These are phyloP conservation scores for Euphonia xanthogaster DNA, from an alignment of 2,797 vertebrate species.

Conservation along the genomic window DNA sequence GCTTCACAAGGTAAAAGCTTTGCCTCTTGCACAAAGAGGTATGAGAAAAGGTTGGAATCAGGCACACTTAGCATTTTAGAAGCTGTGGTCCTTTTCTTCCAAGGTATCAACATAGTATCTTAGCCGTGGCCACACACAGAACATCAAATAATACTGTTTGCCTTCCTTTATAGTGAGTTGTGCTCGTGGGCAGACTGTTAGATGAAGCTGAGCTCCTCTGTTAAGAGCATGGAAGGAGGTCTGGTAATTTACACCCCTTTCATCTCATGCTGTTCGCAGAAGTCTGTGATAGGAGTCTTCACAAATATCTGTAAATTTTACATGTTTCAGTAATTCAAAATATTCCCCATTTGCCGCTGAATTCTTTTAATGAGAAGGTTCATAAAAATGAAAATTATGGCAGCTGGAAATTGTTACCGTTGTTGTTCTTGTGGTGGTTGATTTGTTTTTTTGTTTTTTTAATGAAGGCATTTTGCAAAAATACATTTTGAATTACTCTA, in stretches of 20 bases:
- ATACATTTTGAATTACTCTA: slow-evolving; percentile 1
- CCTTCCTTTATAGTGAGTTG: not conserved
- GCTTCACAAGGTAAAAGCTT: slow-evolving; percentile 87
- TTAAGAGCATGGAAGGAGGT: slow-evolving; percentile 26
- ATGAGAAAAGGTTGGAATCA: not conserved
- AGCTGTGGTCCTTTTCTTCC: not conserved
- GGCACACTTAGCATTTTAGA: not conserved
- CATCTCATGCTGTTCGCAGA: not conserved
- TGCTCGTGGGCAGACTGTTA: not conserved
- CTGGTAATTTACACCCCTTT: not conserved
- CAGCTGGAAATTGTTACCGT: slow-evolving; percentile 13
- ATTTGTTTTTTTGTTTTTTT: not conserved
- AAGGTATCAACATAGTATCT: not conserved
- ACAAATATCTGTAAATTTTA: slow-evolving; percentile 49
- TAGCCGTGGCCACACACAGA: not conserved
- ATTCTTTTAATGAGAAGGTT: slow-evolving; percentile 47
- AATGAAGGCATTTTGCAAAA: slow-evolving; percentile 46
- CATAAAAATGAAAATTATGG: slow-evolving; percentile 49
- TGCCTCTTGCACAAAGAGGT: slow-evolving; percentile 11
- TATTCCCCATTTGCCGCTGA: slow-evolving; percentile 27
- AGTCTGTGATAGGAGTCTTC: slow-evolving; percentile 24
- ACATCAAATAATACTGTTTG: not conserved
- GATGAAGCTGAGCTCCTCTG: not conserved
- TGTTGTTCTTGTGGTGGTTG: slow-evolving; percentile 12
- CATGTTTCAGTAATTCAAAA: not conserved